Base-by-base conservation (phyloP, 2,113 vertebrate genomes). In the Leptodactylus fuscus region DNA sequence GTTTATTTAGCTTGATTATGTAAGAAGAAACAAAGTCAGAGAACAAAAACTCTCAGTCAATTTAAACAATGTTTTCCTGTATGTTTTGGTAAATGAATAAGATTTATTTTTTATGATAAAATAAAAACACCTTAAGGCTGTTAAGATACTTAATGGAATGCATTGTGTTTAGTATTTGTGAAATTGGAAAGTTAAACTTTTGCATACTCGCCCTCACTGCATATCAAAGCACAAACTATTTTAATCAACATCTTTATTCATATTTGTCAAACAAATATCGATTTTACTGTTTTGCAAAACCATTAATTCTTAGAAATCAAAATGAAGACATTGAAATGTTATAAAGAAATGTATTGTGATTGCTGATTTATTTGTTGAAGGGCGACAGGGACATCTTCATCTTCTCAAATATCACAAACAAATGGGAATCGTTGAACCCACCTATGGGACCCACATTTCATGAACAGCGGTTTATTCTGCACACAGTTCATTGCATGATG, bases 51-150 rank as follows among this genome's bases (percentile, higher is more conserved):
- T 55, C 75, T 58, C 10, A 34, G 75, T 58, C 49, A 55, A 38
- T 78, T 78, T 78, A 78, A 78, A 55, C 49, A 58, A 78, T 78
- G 32, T 78, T 78, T 77, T 78, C 29, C 32, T 58, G 49, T 58
- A 38, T 78, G 75, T 78, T 78, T 78, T 78, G 48, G 32, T 55
- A 78, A 78, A 78, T 78, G 13, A 78, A 78, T 58, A 58, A 16
- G 51, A 78, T 78, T 78, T 78, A 78, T 78, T 78, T 78, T 9
- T 55, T 55, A 32, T 53, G 49, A 55, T 38, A 78, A 78, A 78
- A 58, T 34, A 29, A 78, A 55, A 38, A 55, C 22, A 55, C 75
- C 75, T 55, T 5, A n/a, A 34, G 32, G 29, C 22, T 6, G 75
- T n/a, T 55, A n/a, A 78, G 49, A 58, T 51, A 78, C 75, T 58